A percentile compares a stretch with the other conserved stretches of the same genome.
Conservation (phyloP, 1,140 invertebrate species). For the Neuroterus valhalla region DNA sequence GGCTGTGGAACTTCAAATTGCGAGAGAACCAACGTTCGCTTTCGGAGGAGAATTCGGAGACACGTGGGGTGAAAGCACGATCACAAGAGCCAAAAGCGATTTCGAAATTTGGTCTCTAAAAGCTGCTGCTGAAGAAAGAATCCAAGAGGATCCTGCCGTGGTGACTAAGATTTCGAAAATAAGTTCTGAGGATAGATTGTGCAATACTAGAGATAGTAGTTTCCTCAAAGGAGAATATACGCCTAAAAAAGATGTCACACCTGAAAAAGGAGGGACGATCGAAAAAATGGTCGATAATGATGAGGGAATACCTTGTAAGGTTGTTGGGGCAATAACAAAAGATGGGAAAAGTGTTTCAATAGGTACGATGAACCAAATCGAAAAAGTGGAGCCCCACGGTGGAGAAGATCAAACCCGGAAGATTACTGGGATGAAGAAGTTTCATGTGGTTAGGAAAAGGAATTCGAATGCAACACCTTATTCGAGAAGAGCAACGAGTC, state of each 20-base stretch:
- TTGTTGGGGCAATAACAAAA: conserved; percentile 54
- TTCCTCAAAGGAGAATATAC: not conserved
- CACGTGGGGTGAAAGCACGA: conserved; percentile 56
- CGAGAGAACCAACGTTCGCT: conserved; percentile 52
- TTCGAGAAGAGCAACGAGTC: conserved; percentile 58
- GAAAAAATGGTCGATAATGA: not conserved
- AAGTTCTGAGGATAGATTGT: not conserved
- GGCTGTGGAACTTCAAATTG: conserved; percentile 60
- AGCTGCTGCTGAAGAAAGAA: conserved; percentile 12
- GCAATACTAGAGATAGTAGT: not conserved
- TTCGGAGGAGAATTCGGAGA: conserved; percentile 56
- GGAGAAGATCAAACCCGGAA: conserved; percentile 45
- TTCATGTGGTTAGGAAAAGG: conserved; percentile 65
- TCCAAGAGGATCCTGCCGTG: not conserved
- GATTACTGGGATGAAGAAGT: conserved; percentile 71
- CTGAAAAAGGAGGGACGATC: not conserved
- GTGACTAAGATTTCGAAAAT: not conserved
- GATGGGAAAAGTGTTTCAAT: conserved; percentile 49
- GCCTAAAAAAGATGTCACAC: not conserved
- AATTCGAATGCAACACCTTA: conserved; percentile 41
- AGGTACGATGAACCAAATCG: conserved; percentile 38
- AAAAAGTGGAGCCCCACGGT: conserved; percentile 17
- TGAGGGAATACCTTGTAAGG: conserved; percentile 42
- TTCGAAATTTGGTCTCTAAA: conserved; percentile 62
- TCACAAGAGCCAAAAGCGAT: conserved; percentile 58